These are phyloP conservation scores for Mamestra brassicae DNA, from an alignment of 2,888 invertebrate genomes.

Conservation along the genomic window DNA sequence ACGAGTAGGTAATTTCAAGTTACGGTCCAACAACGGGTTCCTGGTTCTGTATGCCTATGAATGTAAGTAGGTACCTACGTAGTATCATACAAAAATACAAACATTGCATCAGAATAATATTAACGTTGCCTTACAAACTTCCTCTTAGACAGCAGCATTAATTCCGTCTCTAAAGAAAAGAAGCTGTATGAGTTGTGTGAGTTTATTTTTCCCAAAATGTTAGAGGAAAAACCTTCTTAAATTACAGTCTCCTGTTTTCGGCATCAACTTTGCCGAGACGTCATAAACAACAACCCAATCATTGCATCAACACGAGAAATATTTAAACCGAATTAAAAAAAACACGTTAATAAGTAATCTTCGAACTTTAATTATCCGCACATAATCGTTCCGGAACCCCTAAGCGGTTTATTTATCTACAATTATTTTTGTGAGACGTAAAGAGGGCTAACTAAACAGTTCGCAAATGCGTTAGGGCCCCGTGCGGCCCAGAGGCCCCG, in stretches of 20 bases:
- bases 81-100: no score
- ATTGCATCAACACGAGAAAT: background rate
- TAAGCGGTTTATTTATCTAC: constrained; percentile 84
- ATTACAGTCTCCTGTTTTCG: background rate
- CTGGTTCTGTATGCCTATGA: background rate
- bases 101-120: no score
- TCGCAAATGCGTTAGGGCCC: constrained; percentile 82
- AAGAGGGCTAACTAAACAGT: constrained; percentile 77
- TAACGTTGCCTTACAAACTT: background rate
- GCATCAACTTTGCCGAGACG: background rate
- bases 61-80: no score
- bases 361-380: constrained; percentile 70
- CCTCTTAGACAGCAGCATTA: background rate
- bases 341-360: constrained; percentile 58
- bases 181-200: background rate
- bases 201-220: background rate
- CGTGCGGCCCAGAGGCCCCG: constrained; percentile 70
- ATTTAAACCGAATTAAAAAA: background rate
- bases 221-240: background rate
- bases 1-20: background rate
- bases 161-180: background rate
- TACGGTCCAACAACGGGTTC: background rate
- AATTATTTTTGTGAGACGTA: constrained; percentile 81
- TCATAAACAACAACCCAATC: no score
- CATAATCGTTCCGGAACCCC: constrained; percentile 66